These are phyloP conservation scores for Drosophila incognita DNA, from an alignment of 2,888 invertebrate species.

Conservation along the genomic window DNA sequence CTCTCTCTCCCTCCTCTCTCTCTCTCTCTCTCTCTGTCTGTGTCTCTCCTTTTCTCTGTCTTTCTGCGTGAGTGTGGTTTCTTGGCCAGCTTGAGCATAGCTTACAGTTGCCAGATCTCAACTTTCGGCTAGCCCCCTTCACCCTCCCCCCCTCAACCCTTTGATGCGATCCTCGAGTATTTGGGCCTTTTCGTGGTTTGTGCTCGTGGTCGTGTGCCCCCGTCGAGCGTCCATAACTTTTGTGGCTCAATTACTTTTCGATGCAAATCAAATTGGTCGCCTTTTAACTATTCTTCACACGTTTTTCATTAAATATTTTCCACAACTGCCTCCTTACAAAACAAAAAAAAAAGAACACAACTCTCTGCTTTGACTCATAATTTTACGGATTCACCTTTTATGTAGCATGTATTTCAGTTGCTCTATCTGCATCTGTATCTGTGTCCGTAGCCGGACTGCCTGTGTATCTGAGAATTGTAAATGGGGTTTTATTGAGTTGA, in stretches of 20 bases:
- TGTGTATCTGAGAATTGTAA: conserved; percentile 47
- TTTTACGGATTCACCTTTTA: conserved; percentile 53
- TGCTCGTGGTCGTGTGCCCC: conserved; percentile 67
- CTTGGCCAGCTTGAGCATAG: conserved; percentile 13
- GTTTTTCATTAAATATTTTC: conserved; percentile 75
- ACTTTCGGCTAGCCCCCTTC: conserved; percentile 8
- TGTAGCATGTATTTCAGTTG: conserved; percentile 10
- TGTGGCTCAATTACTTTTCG: conserved; percentile 81
- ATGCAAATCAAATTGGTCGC: conserved; percentile 82
- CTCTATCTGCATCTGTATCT: conserved; percentile 11
- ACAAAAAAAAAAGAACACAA: conserved; percentile 7
- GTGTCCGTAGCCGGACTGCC: conserved; percentile 17
- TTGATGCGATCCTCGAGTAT: conserved; percentile 9
- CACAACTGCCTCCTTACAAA: conserved; percentile 18
- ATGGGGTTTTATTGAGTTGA: conserved; percentile 70
- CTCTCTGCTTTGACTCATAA: conserved; percentile 54
- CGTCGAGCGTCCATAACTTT: conserved; percentile 74
- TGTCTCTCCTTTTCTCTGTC: not conserved
- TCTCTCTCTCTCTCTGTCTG: not conserved
- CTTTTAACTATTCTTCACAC: conserved; percentile 82
- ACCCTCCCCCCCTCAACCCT: not conserved
- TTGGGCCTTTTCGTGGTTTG: conserved; percentile 15
- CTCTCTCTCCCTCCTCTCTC: not conserved
- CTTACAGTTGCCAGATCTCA: conserved; percentile 19
- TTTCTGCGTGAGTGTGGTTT: conserved; percentile 14